Evolutionary conservation across 2,113 vertebrate genomes (phyloP).

Genomic region (Elanus axillaris): DNA sequence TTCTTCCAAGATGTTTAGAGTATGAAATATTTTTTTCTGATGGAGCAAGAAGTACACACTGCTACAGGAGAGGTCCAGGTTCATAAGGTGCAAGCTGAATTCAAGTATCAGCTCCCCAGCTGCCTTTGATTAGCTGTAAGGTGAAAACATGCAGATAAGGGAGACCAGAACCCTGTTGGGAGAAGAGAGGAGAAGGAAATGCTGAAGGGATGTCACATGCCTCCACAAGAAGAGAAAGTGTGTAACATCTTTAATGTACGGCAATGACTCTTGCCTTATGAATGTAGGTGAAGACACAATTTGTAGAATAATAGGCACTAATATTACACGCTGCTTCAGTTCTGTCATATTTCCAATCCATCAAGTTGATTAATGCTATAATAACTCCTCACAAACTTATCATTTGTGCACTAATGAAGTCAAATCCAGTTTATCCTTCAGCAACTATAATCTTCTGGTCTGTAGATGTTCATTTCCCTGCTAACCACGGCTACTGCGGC

Average conservation of each 20-base stretch:
- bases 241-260: slow-evolving; percentile 56
- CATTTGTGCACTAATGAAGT: slow-evolving; percentile 83
- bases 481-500: slow-evolving; percentile 35
- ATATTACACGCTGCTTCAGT: slow-evolving; percentile 78
- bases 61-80: background rate
- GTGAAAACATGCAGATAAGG: background rate
- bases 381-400: slow-evolving; percentile 82
- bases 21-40: background rate
- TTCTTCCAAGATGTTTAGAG: background rate
- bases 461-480: slow-evolving; percentile 58
- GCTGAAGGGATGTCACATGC: slow-evolving; percentile 1
- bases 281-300: slow-evolving; percentile 81
- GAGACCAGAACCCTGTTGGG: background rate
- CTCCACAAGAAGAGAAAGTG: slow-evolving; percentile 25
- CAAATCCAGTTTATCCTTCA: slow-evolving; percentile 79
- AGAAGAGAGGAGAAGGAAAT: background rate
- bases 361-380: slow-evolving; percentile 85
- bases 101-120: background rate
- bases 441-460: slow-evolving; percentile 74
- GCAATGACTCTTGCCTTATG: slow-evolving; percentile 71
- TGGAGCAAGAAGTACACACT: background rate
- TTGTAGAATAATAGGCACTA: slow-evolving; percentile 82
- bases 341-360: slow-evolving; percentile 84
- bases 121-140: background rate
- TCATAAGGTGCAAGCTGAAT: background rate